A percentile compares a stretch with the other conserved stretches of the same genome.
Conservation (phyloP, 2,888 invertebrate genomes). For the Electrophaes corylata region DNA sequence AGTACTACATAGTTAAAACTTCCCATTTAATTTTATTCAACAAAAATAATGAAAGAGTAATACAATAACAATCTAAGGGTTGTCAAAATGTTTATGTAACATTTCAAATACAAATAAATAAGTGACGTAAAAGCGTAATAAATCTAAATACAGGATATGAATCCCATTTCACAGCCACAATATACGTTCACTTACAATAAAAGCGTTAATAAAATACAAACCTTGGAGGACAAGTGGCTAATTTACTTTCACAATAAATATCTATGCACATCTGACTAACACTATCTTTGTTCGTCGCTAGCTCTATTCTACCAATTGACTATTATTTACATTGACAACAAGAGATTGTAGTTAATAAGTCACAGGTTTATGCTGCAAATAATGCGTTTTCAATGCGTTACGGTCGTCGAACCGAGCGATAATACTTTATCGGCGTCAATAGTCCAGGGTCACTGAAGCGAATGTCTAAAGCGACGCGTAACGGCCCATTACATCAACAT, state of each 20-base stretch:
- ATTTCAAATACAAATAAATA: slow-evolving; percentile 72
- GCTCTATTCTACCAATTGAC: slow-evolving; percentile 67
- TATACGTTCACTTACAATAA: slow-evolving; percentile 74
- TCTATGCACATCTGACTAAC: slow-evolving; percentile 59
- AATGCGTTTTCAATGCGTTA: slow-evolving; percentile 39
- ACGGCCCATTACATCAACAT: slow-evolving; percentile 10
- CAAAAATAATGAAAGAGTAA: slow-evolving; percentile 26
- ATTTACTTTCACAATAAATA: slow-evolving; percentile 55
- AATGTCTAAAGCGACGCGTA: slow-evolving; percentile 13
- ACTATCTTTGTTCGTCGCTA: slow-evolving; percentile 63
- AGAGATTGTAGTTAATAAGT: slow-evolving; percentile 47
- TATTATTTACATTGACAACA: slow-evolving; percentile 69
- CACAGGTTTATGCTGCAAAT: slow-evolving; percentile 54
- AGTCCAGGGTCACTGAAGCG: slow-evolving; percentile 28
- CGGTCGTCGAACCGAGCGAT: slow-evolving; percentile 42
- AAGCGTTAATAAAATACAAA: slow-evolving; percentile 76
- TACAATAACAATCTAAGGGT: slow-evolving; percentile 39
- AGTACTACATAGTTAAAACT: slow-evolving; percentile 25
- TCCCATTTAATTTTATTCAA: slow-evolving; percentile 25
- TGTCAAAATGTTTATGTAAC: slow-evolving; percentile 41
- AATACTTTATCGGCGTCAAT: slow-evolving; percentile 37
- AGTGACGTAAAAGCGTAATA: slow-evolving; percentile 76
- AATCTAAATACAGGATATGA: slow-evolving; percentile 70
- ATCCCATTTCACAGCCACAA: slow-evolving; percentile 80
- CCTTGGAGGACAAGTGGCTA: slow-evolving; percentile 63